Conservation (phyloP, 2,888 invertebrate species). For the Himalopsyche kuldschensis region DNA sequence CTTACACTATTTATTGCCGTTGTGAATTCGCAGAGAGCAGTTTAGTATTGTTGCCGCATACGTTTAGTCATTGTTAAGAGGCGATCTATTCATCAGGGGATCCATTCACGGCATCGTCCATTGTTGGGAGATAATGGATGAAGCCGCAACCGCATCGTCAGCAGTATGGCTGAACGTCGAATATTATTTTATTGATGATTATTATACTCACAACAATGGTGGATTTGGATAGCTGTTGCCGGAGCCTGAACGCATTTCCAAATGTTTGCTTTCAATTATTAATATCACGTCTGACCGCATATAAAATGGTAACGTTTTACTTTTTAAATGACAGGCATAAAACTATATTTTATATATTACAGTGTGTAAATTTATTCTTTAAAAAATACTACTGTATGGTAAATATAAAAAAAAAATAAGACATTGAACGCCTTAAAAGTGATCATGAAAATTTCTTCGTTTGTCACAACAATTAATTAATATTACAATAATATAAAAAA, state of each 20-base stretch:
- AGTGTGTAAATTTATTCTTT: too few species aligned
- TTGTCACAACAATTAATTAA: too few species aligned
- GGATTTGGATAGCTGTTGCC: neutral
- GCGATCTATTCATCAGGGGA: neutral
- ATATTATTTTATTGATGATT: neutral
- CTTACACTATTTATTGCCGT: neutral
- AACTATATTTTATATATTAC: too few species aligned
- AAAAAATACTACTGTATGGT: too few species aligned
- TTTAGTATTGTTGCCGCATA: neutral
- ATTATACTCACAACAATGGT: neutral
- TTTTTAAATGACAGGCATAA: too few species aligned
- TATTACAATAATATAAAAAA: too few species aligned
- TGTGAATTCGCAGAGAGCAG: neutral
- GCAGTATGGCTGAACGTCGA: neutral
- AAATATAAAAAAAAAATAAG: too few species aligned
- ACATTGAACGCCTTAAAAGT: too few species aligned
- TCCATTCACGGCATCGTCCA: neutral
- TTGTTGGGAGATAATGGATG: slow-evolving; percentile 2
- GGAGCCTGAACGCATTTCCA: neutral
- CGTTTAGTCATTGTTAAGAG: neutral
- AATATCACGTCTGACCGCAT: neutral
- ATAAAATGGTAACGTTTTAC: too few species aligned
- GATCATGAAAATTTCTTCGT: too few species aligned
- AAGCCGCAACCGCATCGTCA: slow-evolving; percentile 10
- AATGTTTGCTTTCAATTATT: neutral